A percentile compares a stretch with the other conserved stretches of the same genome.
Conservation (phyloP, 2,888 invertebrate genomes). For the Tricholauxania praeusta region DNA sequence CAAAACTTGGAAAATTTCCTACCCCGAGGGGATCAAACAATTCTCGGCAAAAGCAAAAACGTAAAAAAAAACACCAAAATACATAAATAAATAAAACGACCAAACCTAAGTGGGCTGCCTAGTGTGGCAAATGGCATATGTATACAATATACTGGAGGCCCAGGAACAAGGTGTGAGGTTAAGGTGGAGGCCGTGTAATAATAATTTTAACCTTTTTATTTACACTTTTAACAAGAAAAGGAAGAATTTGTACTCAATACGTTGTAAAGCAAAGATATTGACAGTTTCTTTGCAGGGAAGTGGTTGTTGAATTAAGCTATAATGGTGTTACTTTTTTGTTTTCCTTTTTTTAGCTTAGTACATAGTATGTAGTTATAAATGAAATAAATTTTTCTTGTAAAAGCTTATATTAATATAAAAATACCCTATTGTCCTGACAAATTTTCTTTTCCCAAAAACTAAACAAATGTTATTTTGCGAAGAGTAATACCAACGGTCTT, state of each 20-base stretch:
- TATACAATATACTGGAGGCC: not conserved
- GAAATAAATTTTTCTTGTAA: no score
- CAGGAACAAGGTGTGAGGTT: not conserved
- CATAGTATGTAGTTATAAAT: no score
- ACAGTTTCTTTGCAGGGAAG: not conserved
- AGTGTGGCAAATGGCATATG: not conserved
- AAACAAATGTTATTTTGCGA: no score
- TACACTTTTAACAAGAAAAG: not conserved
- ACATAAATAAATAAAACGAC: not conserved
- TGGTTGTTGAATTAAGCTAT: no score
- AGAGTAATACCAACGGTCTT: no score
- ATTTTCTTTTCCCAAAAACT: no score
- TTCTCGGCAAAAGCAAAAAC: not conserved
- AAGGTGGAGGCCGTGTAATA: not conserved
- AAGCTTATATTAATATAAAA: no score
- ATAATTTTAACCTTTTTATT: conserved; percentile 29
- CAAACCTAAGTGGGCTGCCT: not conserved
- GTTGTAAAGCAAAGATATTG: conserved; percentile 3
- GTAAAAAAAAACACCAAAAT: not conserved
- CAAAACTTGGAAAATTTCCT: conserved; percentile 5
- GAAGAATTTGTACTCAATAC: not conserved
- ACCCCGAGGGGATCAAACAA: conserved; percentile 10
- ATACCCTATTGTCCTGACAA: no score
- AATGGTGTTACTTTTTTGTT: no score
- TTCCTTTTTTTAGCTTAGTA: no score